Percentiles rank a stretch among this genome's conserved stretches.
Conservation (phyloP, 2,113 vertebrate species). For the Craseonycteris thonglongyai region DNA sequence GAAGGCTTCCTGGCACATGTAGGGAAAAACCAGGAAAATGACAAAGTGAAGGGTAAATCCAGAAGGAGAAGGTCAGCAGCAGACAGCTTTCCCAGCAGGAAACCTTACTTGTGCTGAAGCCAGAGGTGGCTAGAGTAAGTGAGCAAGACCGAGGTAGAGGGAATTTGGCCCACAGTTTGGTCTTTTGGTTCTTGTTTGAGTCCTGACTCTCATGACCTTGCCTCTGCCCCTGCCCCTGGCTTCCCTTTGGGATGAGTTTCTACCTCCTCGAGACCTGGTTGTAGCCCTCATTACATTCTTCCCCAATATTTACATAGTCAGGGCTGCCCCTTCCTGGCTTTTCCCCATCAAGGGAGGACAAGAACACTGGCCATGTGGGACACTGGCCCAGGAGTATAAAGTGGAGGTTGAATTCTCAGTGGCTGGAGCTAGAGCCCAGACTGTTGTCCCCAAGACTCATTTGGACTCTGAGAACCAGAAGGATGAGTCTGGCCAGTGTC, state of each 20-base stretch:
- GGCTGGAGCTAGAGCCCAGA: background rate
- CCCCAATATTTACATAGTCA: background rate
- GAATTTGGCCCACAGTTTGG: background rate
- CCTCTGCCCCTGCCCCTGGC: background rate
- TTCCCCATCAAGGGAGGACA: background rate
- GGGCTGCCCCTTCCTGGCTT: background rate
- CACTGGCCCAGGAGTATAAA: background rate
- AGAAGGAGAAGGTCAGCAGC: conserved; percentile 18
- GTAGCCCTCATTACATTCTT: background rate
- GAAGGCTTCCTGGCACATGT: conserved; percentile 34
- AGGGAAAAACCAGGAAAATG: conserved; percentile 15
- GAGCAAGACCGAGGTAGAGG: background rate
- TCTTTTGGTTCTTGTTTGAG: background rate
- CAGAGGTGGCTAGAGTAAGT: background rate
- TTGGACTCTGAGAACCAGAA: background rate
- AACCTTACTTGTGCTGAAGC: background rate
- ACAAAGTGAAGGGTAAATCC: conserved; percentile 29
- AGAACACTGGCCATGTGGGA: background rate
- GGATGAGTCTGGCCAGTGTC: background rate
- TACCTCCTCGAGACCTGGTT: background rate
- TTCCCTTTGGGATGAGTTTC: background rate
- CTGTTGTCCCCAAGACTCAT: background rate
- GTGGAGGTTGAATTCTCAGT: background rate
- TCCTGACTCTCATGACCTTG: background rate
- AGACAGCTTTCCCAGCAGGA: conserved; percentile 24